Evolutionary conservation across 2,113 vertebrate species (phyloP).

Genomic region (Corynorhinus townsendii): DNA sequence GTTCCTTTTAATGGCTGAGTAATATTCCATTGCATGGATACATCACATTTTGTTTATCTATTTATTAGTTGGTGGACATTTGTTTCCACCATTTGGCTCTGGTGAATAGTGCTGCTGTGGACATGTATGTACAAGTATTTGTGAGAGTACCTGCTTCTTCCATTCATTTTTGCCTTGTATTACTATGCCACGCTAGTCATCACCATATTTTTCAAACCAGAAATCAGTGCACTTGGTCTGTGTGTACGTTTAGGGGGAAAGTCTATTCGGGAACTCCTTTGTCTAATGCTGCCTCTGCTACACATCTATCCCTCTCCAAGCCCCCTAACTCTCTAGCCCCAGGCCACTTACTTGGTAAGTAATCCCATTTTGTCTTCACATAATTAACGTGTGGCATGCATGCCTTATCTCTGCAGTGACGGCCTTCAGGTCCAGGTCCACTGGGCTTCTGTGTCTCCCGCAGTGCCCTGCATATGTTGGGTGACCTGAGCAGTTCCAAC

Average conservation of each 20-base stretch:
- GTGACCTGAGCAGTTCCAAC: not conserved
- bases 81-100: not conserved
- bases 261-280: not conserved
- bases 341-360: not conserved
- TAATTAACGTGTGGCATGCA: not conserved
- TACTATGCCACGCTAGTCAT: not conserved
- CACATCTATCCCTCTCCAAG: fast-evolving
- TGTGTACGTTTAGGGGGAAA: not conserved
- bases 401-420: not conserved
- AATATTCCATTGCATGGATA: fast-evolving
- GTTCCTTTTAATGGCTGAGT: not conserved
- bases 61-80: not conserved
- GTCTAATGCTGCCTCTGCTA: not conserved
- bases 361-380: not conserved
- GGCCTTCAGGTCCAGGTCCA: not conserved
- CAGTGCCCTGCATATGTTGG: not conserved
- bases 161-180: not conserved
- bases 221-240: not conserved
- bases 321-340: not conserved
- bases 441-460: not conserved
- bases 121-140: fast-evolving
- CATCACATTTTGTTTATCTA: not conserved
- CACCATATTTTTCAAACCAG: not conserved
- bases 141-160: not conserved
- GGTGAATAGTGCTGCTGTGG: not conserved